A percentile compares a stretch with the other conserved stretches of the same genome.
phyloP scores from a whole-genome alignment of 1,140 invertebrate genomes.

The Saccostrea echinata region DNA sequence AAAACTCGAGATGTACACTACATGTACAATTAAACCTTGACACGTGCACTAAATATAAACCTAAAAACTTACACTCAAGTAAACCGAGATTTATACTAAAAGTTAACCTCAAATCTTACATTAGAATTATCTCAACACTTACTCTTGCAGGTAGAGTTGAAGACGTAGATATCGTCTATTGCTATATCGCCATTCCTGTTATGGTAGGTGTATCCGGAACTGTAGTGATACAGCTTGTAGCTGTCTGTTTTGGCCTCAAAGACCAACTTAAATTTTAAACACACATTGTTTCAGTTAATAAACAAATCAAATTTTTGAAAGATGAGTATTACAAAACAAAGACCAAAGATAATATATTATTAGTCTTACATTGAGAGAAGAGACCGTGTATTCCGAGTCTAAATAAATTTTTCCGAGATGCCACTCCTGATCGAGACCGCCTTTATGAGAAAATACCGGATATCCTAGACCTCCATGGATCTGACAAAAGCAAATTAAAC shows the following conservation, averaged over 20 bases:
- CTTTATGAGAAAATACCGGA: conserved; percentile 50
- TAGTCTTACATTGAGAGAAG: conserved; percentile 54
- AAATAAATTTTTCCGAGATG: conserved; percentile 55
- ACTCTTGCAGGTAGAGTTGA: conserved; percentile 62
- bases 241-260: conserved; percentile 56
- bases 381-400: conserved; percentile 61
- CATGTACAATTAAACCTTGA: too few relatives aligned
- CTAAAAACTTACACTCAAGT: not conserved
- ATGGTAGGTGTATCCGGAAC: conserved; percentile 35
- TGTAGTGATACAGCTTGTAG: conserved; percentile 41
- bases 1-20: too few relatives aligned
- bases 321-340: too few relatives aligned
- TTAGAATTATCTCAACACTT: conserved; percentile 37
- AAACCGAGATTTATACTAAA: not conserved
- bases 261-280: conserved; percentile 51
- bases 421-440: conserved; percentile 49
- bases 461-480: conserved; percentile 58
- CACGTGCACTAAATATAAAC: too few relatives aligned
- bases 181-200: conserved; percentile 53
- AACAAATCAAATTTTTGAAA: too few relatives aligned
- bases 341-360: too few relatives aligned
- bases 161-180: conserved; percentile 62
- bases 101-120: not conserved
- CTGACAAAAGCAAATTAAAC: conserved; percentile 38
- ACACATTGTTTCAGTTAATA: not conserved